Conservation (phyloP, 2,113 vertebrate species). For the Axis porcinus region DNA sequence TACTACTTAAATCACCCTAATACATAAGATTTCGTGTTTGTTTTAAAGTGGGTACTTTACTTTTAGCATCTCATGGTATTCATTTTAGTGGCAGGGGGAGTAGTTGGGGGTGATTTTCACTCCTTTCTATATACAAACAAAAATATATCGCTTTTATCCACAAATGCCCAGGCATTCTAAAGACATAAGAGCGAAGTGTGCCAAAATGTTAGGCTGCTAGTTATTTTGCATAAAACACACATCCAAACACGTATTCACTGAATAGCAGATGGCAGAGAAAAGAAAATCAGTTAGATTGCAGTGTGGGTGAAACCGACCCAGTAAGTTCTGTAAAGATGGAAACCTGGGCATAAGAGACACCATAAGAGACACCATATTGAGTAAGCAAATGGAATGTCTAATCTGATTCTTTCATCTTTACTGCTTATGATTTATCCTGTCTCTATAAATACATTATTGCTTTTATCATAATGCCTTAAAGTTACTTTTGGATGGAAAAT, state of each 20-base stretch:
- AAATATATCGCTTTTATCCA: neutral
- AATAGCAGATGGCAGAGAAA: conserved; percentile 59
- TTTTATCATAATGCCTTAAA: conserved; percentile 26
- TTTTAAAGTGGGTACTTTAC: neutral
- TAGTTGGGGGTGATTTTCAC: neutral
- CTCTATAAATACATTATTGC: conserved; percentile 36
- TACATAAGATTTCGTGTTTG: neutral
- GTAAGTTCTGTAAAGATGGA: conserved; percentile 50
- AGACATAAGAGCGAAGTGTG: conserved; percentile 23
- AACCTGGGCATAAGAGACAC: conserved; percentile 47
- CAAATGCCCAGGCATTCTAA: conserved; percentile 32
- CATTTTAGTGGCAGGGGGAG: neutral
- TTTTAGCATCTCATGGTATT: neutral
- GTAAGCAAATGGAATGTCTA: conserved; percentile 47
- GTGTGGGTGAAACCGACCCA: conserved; percentile 43
- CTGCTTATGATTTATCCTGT: neutral
- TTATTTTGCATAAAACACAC: conserved; percentile 54
- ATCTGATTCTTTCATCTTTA: conserved; percentile 45
- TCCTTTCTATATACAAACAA: neutral
- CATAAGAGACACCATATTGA: conserved; percentile 50
- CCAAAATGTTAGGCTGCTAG: conserved; percentile 41
- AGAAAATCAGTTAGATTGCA: conserved; percentile 52
- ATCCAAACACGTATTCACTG: conserved; percentile 42
- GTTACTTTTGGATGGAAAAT: neutral
- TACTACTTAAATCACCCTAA: neutral